Base-by-base conservation (phyloP, 2,888 invertebrate genomes). In the Blastobasis adustella region DNA sequence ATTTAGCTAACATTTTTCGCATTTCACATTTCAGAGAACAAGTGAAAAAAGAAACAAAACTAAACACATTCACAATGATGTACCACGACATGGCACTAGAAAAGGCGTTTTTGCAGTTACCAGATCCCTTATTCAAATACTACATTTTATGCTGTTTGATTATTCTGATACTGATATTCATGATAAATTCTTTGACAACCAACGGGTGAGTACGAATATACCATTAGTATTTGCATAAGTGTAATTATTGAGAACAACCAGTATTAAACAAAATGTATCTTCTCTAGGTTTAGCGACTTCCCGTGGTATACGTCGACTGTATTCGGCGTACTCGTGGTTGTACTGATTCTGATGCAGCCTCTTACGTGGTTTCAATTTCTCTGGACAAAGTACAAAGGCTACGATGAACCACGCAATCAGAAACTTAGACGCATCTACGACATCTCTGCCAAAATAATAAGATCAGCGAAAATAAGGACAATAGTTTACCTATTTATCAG, bases 121-220 rank as follows among this genome's bases (percentile, higher is more conserved):
- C 93, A 0, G 97, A 98, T 82, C 94, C 95, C 0, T 90, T 97
- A 58, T 95, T 96, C 69, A 96, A 96, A 73, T 96, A 95, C 73
- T 97, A 88, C 51, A 86, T 85, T 40, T 66, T 73, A 3, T 85
- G 87, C 53, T 86, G 88, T 49, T 69, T 88, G 0, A 62, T 82
- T 4, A 83, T 87, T 39, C 64, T 82, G 5, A 47, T 64, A 37
- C 57, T 86, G 44, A 86, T 88, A 54, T 57, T 79, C 48, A 49
- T 79, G 6, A 65, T 79, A 42, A 87, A 85, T 53, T 83, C 82
- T 42, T 60, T 88, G 8, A 87, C 84, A 8, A 87, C 87, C 1
- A 71, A 73, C 38, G 86, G 87, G 87, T 87, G 67, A 67, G 75
- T 53, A 36, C 9, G n/a, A n/a, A n/a, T 23, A 23, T 23, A 23